Base-by-base conservation (phyloP, 2,113 vertebrate genomes). In the Dasypus novemcinctus region DNA sequence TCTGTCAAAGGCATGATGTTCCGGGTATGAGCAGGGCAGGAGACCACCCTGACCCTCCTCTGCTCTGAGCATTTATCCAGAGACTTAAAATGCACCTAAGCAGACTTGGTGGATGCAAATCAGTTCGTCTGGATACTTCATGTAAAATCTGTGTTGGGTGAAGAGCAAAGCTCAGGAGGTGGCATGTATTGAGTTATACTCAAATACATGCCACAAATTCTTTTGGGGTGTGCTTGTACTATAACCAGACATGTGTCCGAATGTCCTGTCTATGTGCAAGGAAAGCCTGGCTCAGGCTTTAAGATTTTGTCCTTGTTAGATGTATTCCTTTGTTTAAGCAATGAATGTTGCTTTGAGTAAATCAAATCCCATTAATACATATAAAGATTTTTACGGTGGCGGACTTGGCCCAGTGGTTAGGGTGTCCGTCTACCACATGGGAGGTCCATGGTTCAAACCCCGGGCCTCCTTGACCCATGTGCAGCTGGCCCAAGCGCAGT, bases 91-190 rank as follows among this genome's bases (percentile, higher is more conserved):
- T 93, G 66, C 31, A 8, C 36, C 80, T 66, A 17, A 46, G 61
- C 36, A 18, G 75, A 78, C 59, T 79, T 79, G 83, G 79, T 75
- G 41, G 64, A 63, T 78, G 90, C 18, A 93, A 89, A 84, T 81
- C 23, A 36, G 93, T 92, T 82, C 21, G 15, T 89, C 69, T 79
- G 87, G 38, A 25, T 95, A 71, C 91, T 89, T 87, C 43, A 46
- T 84, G 38, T 95, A 87, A 87, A 93, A 38, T 92, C 90, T 63
- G 0, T 91, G 63, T 49, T 83, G 75, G 43, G 52, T 74, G 52
- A 82, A 95, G 64, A 95, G 64, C 66, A 95, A 57, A 57, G 31
- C 52, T 88, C 52, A 41, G 71, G 36, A 41, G n/a, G 13, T 57
- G 36, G 38, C 33, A 14, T 38, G 49, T 94, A 82, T 20, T 80